These are phyloP conservation scores for Sebastiscus tertius DNA, from an alignment of 2,797 vertebrate genomes.

Conservation along the genomic window DNA sequence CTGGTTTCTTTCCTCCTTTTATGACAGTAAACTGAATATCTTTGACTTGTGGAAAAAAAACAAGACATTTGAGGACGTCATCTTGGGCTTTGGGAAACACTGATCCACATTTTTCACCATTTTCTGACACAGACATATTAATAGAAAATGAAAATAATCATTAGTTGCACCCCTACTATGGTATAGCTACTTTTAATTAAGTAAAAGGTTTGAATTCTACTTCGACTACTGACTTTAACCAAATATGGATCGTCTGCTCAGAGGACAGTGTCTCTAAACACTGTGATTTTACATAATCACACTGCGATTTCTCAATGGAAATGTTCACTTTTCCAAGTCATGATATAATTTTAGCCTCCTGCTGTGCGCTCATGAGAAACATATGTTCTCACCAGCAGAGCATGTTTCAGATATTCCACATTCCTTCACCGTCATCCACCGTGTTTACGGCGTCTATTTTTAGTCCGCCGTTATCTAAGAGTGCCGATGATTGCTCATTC, in stretches of 20 bases:
- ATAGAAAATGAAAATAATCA: too few relatives aligned
- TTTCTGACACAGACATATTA: accelerated
- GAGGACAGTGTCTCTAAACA: not conserved
- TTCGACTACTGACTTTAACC: not conserved
- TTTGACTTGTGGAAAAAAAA: accelerated
- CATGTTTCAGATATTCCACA: not conserved
- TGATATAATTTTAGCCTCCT: not conserved
- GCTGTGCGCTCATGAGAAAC: constrained; percentile 7
- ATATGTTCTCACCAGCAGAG: constrained; percentile 2
- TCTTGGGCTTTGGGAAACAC: too few relatives aligned
- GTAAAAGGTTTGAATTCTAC: too few relatives aligned
- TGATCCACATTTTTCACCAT: too few relatives aligned
- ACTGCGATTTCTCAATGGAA: not conserved
- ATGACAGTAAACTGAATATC: too few relatives aligned
- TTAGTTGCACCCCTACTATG: too few relatives aligned
- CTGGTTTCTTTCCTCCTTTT: too few relatives aligned
- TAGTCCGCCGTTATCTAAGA: constrained; percentile 15
- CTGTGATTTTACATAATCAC: constrained; percentile 2
- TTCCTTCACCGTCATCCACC: not conserved
- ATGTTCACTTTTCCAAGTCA: not conserved
- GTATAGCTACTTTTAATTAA: accelerated
- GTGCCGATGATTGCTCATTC: constrained; percentile 22
- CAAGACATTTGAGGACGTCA: accelerated
- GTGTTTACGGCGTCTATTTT: constrained; percentile 20
- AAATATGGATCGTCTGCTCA: not conserved